Percentiles rank a stretch among this genome's conserved stretches.
Conservation (phyloP, 2,888 invertebrate species). For the Drosophila austrosaltans region DNA sequence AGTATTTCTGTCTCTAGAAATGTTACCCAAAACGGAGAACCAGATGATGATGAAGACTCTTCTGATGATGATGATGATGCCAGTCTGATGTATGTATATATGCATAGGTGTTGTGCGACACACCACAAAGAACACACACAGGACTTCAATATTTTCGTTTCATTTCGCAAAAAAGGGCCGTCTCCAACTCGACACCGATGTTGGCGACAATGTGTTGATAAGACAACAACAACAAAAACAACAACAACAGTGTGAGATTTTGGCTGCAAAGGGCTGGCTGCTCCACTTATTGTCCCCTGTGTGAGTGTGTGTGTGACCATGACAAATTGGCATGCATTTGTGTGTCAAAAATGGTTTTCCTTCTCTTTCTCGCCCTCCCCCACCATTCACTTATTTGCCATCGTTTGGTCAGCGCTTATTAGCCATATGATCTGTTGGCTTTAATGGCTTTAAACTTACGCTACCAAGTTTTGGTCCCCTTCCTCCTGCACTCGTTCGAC, state of each 20-base stretch:
- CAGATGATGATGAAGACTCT: conserved; percentile 12
- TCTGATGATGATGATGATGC: neutral
- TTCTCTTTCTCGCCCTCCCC: neutral
- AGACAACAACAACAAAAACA: conserved; percentile 52
- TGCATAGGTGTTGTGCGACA: conserved; percentile 1
- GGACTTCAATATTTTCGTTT: conserved; percentile 74
- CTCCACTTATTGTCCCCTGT: conserved; percentile 41
- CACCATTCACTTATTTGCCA: neutral
- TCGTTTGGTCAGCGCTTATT: conserved; percentile 50
- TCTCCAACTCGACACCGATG: conserved; percentile 18
- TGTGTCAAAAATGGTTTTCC: conserved; percentile 30
- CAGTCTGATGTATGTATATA: neutral
- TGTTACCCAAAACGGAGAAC: conserved; percentile 30
- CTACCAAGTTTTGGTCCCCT: conserved; percentile 13
- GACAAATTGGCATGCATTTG: conserved; percentile 57
- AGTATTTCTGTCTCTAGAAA: conserved; percentile 72
- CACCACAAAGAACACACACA: conserved; percentile 56
- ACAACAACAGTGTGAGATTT: neutral
- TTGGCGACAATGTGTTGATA: conserved; percentile 69
- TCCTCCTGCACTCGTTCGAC: neutral
- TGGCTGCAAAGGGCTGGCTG: conserved; percentile 29
- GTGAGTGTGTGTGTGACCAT: conserved; percentile 32
- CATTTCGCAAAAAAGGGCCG: conserved; percentile 53
- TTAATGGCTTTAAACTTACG: conserved; percentile 50
- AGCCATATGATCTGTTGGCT: conserved; percentile 50